Conservation (phyloP, 2,113 vertebrate genomes). For the Hippolais icterina region DNA sequence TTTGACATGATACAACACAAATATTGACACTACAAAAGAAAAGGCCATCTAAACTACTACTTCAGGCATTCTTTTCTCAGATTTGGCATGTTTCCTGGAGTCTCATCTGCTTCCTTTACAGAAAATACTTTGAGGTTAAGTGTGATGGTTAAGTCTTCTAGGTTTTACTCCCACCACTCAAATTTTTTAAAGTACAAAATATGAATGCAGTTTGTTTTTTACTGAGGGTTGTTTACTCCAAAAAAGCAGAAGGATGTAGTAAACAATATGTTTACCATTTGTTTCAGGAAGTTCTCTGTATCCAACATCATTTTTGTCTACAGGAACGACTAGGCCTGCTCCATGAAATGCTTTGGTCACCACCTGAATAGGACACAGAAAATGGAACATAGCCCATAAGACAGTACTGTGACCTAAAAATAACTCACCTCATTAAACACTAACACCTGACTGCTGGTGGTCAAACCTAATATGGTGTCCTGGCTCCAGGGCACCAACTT, state of each 20-base stretch:
- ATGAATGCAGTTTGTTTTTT: background rate
- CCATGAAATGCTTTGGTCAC: conserved; percentile 94
- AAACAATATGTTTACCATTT: conserved; percentile 76
- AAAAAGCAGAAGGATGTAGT: background rate
- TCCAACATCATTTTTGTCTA: conserved; percentile 94
- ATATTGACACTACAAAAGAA: background rate
- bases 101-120: background rate
- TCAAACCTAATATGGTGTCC: background rate
- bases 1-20: background rate
- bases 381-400: fast-evolving
- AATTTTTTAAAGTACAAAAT: background rate
- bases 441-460: background rate
- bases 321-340: conserved; percentile 91
- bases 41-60: background rate
- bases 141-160: background rate
- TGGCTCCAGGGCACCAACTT: background rate
- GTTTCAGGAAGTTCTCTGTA: conserved; percentile 96
- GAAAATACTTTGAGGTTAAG: background rate
- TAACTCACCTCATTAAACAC: background rate
- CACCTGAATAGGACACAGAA: conserved; percentile 72
- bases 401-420: background rate
- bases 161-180: background rate
- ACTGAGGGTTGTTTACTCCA: background rate
- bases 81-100: background rate
- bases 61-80: background rate